Conservation (phyloP, 2,888 invertebrate genomes). For the Scotopteryx bipunctaria region DNA sequence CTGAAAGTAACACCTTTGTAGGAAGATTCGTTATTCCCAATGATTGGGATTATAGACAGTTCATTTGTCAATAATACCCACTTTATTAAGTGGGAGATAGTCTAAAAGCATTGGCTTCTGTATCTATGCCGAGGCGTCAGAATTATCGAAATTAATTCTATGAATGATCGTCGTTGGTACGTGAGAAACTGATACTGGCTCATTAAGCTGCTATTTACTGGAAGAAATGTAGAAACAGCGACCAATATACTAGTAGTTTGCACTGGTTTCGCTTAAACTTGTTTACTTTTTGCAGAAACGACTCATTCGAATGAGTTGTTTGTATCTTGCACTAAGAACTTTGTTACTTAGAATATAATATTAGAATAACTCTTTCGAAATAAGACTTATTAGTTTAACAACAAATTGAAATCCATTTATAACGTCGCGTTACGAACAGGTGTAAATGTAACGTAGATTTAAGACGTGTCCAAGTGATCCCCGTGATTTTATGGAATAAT, state of each 20-base stretch:
- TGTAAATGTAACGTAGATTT: no score
- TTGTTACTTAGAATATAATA: no score
- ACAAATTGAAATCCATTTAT: no score
- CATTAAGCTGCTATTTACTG: slow-evolving; percentile 46
- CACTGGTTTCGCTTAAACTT: background rate
- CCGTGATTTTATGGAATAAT: no score
- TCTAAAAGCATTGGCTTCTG: slow-evolving; percentile 77
- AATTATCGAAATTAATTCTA: slow-evolving; percentile 76
- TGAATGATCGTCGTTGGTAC: slow-evolving; percentile 69
- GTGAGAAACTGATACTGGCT: slow-evolving; percentile 56
- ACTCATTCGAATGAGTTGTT: no score
- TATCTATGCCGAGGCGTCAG: slow-evolving; percentile 70
- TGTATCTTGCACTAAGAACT: no score
- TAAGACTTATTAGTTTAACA: no score
- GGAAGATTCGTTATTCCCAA: slow-evolving; percentile 20
- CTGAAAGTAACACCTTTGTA: slow-evolving; percentile 57
- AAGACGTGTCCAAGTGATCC: no score
- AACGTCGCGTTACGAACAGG: no score
- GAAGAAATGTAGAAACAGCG: slow-evolving; percentile 34
- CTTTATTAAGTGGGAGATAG: slow-evolving; percentile 66
- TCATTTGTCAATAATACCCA: slow-evolving; percentile 68
- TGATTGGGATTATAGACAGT: slow-evolving; percentile 52
- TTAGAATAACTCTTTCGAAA: no score
- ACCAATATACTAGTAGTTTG: background rate
- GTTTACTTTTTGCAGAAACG: no score